Percentiles rank a stretch among this genome's conserved stretches.
phyloP scores from a whole-genome alignment of 2,113 vertebrate species.

The Cinclus mexicanus region DNA sequence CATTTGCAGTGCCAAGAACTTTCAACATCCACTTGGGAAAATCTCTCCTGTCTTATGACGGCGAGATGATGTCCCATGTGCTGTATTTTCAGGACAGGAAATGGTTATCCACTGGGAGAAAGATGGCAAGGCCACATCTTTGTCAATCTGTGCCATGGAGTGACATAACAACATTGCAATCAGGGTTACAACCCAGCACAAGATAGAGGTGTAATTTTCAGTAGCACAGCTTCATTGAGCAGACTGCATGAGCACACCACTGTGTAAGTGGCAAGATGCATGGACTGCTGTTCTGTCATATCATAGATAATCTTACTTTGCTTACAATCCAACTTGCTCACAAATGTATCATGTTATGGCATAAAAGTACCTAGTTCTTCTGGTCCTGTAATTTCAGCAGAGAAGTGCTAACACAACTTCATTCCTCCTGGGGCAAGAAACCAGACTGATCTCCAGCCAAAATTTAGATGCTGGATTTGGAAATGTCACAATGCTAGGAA shows the following conservation, averaged over 20 bases:
- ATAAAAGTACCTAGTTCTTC: not conserved
- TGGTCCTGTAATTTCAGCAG: not conserved
- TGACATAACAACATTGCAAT: not conserved
- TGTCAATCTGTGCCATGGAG: not conserved
- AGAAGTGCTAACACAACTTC: not conserved
- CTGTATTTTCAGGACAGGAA: slow-evolving; percentile 3
- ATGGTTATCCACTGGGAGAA: not conserved
- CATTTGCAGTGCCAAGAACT: not conserved
- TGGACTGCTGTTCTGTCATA: not conserved
- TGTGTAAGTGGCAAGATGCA: not conserved
- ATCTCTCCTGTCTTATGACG: not conserved
- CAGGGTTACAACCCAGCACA: not conserved
- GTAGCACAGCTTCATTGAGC: not conserved
- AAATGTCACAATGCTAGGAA: not conserved
- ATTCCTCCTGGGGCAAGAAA: not conserved
- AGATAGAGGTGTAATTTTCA: not conserved
- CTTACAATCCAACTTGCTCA: not conserved
- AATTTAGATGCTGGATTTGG: not conserved
- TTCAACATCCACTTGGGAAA: slow-evolving; percentile 8
- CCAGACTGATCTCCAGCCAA: not conserved
- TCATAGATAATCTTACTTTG: not conserved
- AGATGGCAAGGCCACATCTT: not conserved
- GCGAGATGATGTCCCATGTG: not conserved
- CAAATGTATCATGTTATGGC: not conserved
- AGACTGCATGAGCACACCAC: not conserved